Percentiles rank a stretch among this genome's conserved stretches.
Conservation (phyloP, 1,140 invertebrate genomes). For the Thereuonema tuberculata region DNA sequence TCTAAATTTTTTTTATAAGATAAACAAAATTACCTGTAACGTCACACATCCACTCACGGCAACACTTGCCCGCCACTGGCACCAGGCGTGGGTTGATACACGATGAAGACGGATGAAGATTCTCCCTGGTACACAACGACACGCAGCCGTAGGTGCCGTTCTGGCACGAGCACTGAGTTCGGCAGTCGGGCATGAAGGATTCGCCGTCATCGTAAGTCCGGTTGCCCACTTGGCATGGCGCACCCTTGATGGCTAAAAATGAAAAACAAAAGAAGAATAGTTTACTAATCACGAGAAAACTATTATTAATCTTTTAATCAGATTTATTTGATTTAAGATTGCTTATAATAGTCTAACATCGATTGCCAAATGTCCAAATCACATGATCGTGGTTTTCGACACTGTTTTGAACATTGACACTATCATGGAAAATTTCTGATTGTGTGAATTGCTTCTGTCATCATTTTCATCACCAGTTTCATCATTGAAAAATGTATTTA, state of each 20-base stretch:
- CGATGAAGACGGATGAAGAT: conserved; percentile 42
- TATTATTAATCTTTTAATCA: too few species aligned
- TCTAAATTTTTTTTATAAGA: too few species aligned
- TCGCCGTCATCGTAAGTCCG: conserved; percentile 46
- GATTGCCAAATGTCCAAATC: too few species aligned
- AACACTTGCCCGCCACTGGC: conserved; percentile 50
- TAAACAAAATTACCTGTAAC: conserved; percentile 33
- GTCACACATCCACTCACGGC: conserved; percentile 57
- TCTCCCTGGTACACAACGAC: conserved; percentile 52
- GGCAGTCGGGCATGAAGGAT: conserved; percentile 48
- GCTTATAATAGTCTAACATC: too few species aligned
- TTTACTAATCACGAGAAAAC: not conserved
- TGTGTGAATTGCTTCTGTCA: too few species aligned
- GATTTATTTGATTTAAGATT: not conserved
- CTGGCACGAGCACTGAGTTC: conserved; percentile 52
- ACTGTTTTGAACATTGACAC: too few species aligned
- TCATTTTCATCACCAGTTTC: too few species aligned
- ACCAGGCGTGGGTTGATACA: conserved; percentile 48
- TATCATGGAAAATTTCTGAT: too few species aligned
- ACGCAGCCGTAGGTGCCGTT: conserved; percentile 57
- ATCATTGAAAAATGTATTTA: too few species aligned
- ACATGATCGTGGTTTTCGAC: too few species aligned
- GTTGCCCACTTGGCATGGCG: conserved; percentile 41
- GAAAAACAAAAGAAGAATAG: conserved; percentile 2
- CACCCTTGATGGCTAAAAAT: conserved; percentile 27